Percentiles rank a stretch among this genome's conserved stretches.
Evolutionary conservation across 1,140 invertebrate species (phyloP).

Genomic region (Brachionus angularis): DNA sequence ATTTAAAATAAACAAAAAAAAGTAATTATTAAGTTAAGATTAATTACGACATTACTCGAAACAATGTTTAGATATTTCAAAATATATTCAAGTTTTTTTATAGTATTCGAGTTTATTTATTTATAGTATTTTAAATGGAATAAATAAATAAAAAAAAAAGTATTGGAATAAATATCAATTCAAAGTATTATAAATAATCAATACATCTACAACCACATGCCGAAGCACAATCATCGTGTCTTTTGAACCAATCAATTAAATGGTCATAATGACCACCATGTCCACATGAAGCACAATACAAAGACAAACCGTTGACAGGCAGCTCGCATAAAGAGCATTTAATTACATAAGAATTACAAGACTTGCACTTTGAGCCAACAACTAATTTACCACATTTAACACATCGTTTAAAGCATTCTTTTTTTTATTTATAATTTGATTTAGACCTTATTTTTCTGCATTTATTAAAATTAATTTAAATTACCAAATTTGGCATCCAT

Average conservation of each 20-base stretch:
- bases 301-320: constrained; percentile 30
- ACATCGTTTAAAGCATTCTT: constrained; percentile 35
- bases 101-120: no score
- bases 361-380: not conserved
- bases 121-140: not conserved
- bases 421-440: not conserved
- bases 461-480: not conserved
- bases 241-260: constrained; percentile 24
- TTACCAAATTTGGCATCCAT: constrained; percentile 24
- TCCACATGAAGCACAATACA: constrained; percentile 35
- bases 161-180: no score
- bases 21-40: no score
- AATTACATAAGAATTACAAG: not conserved
- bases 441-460: not conserved
- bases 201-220: constrained; percentile 34
- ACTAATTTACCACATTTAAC: not conserved
- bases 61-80: no score
- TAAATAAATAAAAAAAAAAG: not conserved
- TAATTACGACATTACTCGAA: no score
- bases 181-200: constrained; percentile 13
- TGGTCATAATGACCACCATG: constrained; percentile 33
- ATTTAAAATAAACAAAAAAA: no score
- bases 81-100: no score
- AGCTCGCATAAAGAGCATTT: constrained; percentile 39
- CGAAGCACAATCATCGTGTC: constrained; percentile 32